phyloP scores from a whole-genome alignment of 2,113 vertebrate species.

The Podarcis cretensis region DNA sequence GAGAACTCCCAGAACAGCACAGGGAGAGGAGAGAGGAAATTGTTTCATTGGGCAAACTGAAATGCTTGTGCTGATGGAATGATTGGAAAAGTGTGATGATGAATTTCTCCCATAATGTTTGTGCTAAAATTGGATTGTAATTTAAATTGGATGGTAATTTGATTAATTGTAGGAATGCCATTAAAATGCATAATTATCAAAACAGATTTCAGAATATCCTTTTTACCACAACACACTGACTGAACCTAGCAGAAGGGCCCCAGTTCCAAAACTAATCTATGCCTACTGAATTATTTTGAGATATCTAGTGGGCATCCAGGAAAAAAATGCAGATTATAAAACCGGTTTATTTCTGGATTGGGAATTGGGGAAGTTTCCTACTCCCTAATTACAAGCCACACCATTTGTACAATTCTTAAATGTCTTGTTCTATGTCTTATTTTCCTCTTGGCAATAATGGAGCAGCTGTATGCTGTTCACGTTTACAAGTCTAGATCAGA shows the following conservation, averaged over 20 bases:
- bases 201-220: not conserved
- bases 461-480: not conserved
- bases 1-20: too few species aligned
- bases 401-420: not conserved
- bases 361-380: not conserved
- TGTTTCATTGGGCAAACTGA: too few species aligned
- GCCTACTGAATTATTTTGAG: not conserved
- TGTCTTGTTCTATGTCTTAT: not conserved
- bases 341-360: not conserved
- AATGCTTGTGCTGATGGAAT: too few species aligned
- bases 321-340: not conserved
- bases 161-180: not conserved
- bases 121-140: not conserved
- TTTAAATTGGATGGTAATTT: not conserved
- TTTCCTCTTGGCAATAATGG: not conserved
- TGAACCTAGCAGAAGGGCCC: not conserved
- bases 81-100: too few species aligned
- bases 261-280: not conserved
- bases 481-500: not conserved
- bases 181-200: not conserved
- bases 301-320: not conserved
- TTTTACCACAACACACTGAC: not conserved
- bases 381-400: not conserved
- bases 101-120: not conserved
- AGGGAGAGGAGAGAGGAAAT: too few species aligned